Conservation (phyloP, 35 echinoderm and acorn worm genomes). For the Stichopus chloronotus region DNA sequence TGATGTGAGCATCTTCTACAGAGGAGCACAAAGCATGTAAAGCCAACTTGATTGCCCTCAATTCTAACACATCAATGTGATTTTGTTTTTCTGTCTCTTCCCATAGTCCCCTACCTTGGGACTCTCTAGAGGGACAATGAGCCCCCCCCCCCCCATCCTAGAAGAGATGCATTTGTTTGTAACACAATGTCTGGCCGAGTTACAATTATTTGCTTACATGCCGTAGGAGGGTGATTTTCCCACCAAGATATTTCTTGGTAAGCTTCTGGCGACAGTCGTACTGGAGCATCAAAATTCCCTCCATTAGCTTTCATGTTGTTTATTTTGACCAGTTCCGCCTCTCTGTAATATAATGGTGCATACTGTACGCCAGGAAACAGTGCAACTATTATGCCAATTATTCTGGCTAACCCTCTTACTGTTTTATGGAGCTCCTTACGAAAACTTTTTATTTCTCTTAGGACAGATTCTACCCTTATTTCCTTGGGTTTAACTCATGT, state of each 20-base stretch:
- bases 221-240: not conserved
- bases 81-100: not conserved
- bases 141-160: conserved; percentile 54
- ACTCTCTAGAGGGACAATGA: no score
- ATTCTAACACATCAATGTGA: conserved; percentile 34
- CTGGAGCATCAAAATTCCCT: not conserved
- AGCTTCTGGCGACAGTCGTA: not conserved
- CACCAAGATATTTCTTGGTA: not conserved
- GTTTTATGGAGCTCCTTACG: not conserved
- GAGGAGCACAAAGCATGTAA: not conserved
- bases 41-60: not conserved
- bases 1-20: not conserved
- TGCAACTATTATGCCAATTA: not conserved
- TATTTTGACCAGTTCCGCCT: not conserved
- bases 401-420: not conserved
- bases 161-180: conserved; percentile 15
- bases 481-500: not conserved
- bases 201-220: not conserved
- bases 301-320: not conserved
- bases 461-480: not conserved
- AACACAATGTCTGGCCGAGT: not conserved
- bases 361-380: not conserved
- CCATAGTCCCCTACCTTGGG: conserved; percentile 10
- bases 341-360: not conserved
- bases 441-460: not conserved